A percentile compares a stretch with the other conserved stretches of the same genome.
Conservation (phyloP, 2,888 invertebrate genomes). For the Ptychoptera contaminata region DNA sequence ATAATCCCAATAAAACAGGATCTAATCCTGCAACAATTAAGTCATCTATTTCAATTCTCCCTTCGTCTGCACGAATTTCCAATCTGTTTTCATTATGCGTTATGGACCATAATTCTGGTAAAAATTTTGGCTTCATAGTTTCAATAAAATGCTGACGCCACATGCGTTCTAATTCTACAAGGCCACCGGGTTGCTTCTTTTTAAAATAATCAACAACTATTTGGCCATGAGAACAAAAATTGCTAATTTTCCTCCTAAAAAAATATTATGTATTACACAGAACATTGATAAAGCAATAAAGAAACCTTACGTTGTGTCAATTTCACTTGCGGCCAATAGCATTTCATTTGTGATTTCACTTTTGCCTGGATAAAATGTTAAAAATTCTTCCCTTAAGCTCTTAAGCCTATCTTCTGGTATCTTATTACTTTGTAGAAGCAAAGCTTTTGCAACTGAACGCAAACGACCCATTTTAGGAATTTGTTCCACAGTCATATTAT, state of each 20-base stretch:
- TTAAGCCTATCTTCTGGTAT: slow-evolving; percentile 37
- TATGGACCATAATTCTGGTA: slow-evolving; percentile 64
- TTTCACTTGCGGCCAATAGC: slow-evolving; percentile 32
- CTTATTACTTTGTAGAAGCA: slow-evolving; percentile 29
- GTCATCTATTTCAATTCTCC: slow-evolving; percentile 31
- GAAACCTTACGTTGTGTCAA: slow-evolving; percentile 34
- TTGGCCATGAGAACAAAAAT: slow-evolving; percentile 38
- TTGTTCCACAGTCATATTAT: slow-evolving; percentile 24
- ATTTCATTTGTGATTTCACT: slow-evolving; percentile 33
- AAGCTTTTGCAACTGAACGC: slow-evolving; percentile 42
- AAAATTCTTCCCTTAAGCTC: slow-evolving; percentile 33
- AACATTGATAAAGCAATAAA: neutral
- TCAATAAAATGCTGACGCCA: slow-evolving; percentile 64
- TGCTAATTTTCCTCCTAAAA: slow-evolving; percentile 22
- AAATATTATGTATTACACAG: too few species aligned
- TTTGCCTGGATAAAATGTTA: slow-evolving; percentile 34
- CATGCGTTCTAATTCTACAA: slow-evolving; percentile 49
- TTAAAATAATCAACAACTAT: slow-evolving; percentile 43
- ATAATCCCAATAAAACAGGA: slow-evolving; percentile 5
- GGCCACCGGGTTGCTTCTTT: slow-evolving; percentile 34
- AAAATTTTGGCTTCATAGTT: slow-evolving; percentile 50
- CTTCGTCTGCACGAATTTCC: slow-evolving; percentile 35
- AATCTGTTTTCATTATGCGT: slow-evolving; percentile 50
- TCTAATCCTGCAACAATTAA: slow-evolving; percentile 24
- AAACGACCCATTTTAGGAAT: slow-evolving; percentile 30